Conservation (phyloP, 2,113 vertebrate species). For the Rhinolophus ferrumequinum region DNA sequence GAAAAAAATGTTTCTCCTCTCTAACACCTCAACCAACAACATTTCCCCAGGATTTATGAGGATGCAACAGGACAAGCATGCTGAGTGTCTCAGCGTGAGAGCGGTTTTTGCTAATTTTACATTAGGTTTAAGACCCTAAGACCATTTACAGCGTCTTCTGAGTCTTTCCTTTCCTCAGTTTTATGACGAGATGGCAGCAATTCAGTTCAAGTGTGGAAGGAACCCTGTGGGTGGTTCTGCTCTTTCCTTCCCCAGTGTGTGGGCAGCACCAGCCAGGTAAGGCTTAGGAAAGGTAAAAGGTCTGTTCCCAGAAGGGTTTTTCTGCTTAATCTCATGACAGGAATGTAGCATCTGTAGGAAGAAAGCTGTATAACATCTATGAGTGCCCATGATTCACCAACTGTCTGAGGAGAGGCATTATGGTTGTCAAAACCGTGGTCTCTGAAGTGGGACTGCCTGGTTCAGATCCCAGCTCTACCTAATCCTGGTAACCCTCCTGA, state of each 20-base stretch:
- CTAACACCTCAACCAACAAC: neutral
- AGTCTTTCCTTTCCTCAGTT: neutral
- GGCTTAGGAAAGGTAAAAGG: neutral
- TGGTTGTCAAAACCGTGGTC: neutral
- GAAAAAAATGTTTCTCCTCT: conserved; percentile 13
- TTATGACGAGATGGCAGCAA: no score
- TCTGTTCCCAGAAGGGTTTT: neutral
- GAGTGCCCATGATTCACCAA: neutral
- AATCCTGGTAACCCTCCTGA: neutral
- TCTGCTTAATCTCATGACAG: rapidly evolving
- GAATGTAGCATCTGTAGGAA: rapidly evolving
- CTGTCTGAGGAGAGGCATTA: neutral
- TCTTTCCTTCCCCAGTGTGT: neutral
- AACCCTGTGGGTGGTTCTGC: neutral
- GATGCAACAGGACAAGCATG: neutral
- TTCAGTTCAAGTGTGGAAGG: neutral
- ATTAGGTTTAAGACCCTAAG: neutral
- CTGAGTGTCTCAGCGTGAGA: neutral
- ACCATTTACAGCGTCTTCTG: neutral
- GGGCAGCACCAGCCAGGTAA: neutral
- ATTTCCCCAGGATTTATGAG: conserved; percentile 24
- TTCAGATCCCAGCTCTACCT: neutral
- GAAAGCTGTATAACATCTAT: neutral
- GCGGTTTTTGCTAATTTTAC: neutral
- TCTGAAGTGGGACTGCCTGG: neutral